phyloP scores from a whole-genome alignment of 2,888 invertebrate genomes.

The Drosophila anceps region DNA sequence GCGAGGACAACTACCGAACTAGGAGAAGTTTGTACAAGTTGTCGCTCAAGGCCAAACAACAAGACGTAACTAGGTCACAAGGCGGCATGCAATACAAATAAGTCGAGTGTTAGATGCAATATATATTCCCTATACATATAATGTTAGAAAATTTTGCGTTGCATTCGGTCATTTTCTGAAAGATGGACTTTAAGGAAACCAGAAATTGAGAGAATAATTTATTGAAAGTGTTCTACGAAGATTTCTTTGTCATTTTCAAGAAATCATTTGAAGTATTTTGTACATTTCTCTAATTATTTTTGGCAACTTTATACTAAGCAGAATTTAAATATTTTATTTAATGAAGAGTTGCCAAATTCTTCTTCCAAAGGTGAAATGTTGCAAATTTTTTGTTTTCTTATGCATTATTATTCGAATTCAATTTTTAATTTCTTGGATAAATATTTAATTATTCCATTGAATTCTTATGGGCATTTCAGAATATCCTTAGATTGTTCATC shows the following conservation, averaged over 20 bases:
- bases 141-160: too few relatives aligned
- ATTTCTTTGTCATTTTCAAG: background rate
- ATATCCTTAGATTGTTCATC: background rate
- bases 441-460: background rate
- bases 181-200: too few relatives aligned
- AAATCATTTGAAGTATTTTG: background rate
- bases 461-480: background rate
- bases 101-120: constrained; percentile 17
- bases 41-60: constrained; percentile 67
- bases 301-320: too few relatives aligned
- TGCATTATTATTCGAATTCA: background rate
- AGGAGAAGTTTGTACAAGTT: constrained; percentile 66
- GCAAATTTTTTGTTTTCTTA: background rate
- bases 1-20: constrained; percentile 71
- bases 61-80: constrained; percentile 53
- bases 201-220: background rate
- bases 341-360: background rate
- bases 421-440: background rate
- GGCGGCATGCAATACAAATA: constrained; percentile 41
- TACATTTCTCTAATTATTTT: background rate
- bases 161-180: background rate
- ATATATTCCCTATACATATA: background rate
- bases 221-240: background rate
- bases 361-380: too few relatives aligned
- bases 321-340: background rate